phyloP scores from a whole-genome alignment of 2,888 invertebrate genomes.

The Drosophila borborema region DNA sequence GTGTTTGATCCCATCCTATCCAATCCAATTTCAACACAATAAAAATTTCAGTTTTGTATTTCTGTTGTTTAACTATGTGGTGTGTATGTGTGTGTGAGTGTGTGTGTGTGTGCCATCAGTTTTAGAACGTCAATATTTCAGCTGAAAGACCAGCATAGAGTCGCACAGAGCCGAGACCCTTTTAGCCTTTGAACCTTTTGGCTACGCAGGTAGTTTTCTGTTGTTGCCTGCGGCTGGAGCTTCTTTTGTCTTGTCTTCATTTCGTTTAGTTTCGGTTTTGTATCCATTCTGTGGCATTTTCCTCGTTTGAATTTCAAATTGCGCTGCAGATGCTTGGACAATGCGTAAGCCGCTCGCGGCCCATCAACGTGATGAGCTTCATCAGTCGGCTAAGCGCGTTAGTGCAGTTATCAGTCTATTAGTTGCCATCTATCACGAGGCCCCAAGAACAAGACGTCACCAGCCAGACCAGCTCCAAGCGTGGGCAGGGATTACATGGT shows the following conservation, averaged over 20 bases:
- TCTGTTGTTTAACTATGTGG: slow-evolving; percentile 39
- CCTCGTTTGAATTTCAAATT: slow-evolving; percentile 73
- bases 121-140: slow-evolving; percentile 59
- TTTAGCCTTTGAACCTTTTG: slow-evolving; percentile 77
- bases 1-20: slow-evolving; percentile 27
- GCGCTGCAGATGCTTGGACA: slow-evolving; percentile 59
- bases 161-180: slow-evolving; percentile 53
- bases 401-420: slow-evolving; percentile 78
- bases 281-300: slow-evolving; percentile 19
- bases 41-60: slow-evolving; percentile 50
- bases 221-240: slow-evolving; percentile 26
- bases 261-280: slow-evolving; percentile 20
- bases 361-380: slow-evolving; percentile 48
- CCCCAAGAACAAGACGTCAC: slow-evolving; percentile 9
- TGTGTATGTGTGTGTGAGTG: slow-evolving; percentile 2
- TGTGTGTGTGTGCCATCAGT: slow-evolving; percentile 13
- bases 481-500: slow-evolving; percentile 52
- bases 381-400: slow-evolving; percentile 65
- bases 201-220: slow-evolving; percentile 66
- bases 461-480: neutral
- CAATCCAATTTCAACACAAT: slow-evolving; percentile 45
- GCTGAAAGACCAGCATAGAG: slow-evolving; percentile 31
- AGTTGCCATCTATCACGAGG: slow-evolving; percentile 56
- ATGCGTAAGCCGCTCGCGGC: slow-evolving; percentile 68
- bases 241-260: slow-evolving; percentile 68